Percentiles rank a stretch among this genome's conserved stretches.
These are phyloP conservation scores for Gonatopus flavifemur DNA, from an alignment of 1,140 invertebrate genomes.

Conservation along the genomic window DNA sequence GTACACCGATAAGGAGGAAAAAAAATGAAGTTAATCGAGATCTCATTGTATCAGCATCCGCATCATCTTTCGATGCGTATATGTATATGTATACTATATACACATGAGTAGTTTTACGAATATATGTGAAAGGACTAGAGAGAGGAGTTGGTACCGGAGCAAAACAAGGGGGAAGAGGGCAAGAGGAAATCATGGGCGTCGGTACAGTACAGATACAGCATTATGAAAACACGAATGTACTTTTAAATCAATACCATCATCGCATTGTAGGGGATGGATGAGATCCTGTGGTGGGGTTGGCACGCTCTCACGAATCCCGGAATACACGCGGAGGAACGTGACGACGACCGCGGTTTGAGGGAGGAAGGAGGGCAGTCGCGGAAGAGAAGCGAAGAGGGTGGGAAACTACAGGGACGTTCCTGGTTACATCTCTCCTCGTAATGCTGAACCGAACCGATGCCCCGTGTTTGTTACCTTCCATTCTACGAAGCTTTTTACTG, in stretches of 20 bases:
- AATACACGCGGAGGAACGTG: slow-evolving; percentile 21
- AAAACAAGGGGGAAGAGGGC: slow-evolving; percentile 30
- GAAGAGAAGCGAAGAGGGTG: slow-evolving; percentile 4
- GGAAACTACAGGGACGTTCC: too few species aligned
- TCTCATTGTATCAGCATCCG: too few species aligned
- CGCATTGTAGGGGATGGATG: slow-evolving; percentile 54
- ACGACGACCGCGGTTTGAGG: background rate
- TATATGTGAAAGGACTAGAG: too few species aligned
- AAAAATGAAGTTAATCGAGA: too few species aligned
- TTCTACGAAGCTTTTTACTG: slow-evolving; percentile 30
- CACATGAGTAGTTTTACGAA: too few species aligned
- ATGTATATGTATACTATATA: too few species aligned
- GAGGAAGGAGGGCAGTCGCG: slow-evolving; percentile 1
- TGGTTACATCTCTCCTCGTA: slow-evolving; percentile 28
- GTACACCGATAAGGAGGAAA: too few species aligned
- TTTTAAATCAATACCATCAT: slow-evolving; percentile 60
- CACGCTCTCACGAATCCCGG: slow-evolving; percentile 30
- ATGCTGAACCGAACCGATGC: slow-evolving; percentile 35
- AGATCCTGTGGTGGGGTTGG: slow-evolving; percentile 36
- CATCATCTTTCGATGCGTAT: too few species aligned
- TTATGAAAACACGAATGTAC: slow-evolving; percentile 62
- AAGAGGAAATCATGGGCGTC: slow-evolving; percentile 30
- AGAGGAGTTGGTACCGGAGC: too few species aligned
- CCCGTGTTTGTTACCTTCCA: slow-evolving; percentile 27
- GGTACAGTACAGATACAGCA: slow-evolving; percentile 57